Percentiles rank a stretch among this genome's conserved stretches.
These are phyloP conservation scores for Matsumyia berberina DNA, from an alignment of 2,888 invertebrate species.

Conservation along the genomic window DNA sequence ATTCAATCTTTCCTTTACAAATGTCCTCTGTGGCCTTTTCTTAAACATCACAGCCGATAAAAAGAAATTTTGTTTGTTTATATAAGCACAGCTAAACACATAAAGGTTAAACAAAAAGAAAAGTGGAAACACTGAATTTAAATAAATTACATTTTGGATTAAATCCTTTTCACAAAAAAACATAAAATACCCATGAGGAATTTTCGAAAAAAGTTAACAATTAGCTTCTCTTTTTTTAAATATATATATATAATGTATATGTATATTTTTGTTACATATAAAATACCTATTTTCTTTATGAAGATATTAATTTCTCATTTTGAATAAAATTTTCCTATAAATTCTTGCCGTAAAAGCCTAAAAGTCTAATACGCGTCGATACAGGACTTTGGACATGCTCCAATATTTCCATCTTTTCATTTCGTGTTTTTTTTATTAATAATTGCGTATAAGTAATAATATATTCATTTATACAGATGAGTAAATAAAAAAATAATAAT, in stretches of 20 bases:
- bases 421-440: slow-evolving; percentile 45
- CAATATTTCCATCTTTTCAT: slow-evolving; percentile 84
- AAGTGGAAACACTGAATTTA: slow-evolving; percentile 2
- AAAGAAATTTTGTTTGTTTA: slow-evolving; percentile 14
- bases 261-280: slow-evolving; percentile 51
- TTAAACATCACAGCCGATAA: slow-evolving; percentile 62
- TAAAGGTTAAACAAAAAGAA: slow-evolving; percentile 5
- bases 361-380: slow-evolving; percentile 84
- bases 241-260: slow-evolving; percentile 26
- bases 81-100: slow-evolving; percentile 25
- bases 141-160: slow-evolving; percentile 48
- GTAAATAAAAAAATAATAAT: slow-evolving; percentile 39
- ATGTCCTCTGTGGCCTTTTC: slow-evolving; percentile 30
- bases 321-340: slow-evolving; percentile 80
- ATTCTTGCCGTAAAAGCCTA: slow-evolving; percentile 84
- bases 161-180: slow-evolving; percentile 44
- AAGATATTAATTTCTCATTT: slow-evolving; percentile 48
- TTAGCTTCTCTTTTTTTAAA: slow-evolving; percentile 14
- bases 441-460: slow-evolving; percentile 15
- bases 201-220: slow-evolving; percentile 41
- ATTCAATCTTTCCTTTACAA: slow-evolving; percentile 4
- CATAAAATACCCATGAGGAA: slow-evolving; percentile 10
- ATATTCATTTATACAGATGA: slow-evolving; percentile 34
- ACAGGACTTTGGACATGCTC: slow-evolving; percentile 84
- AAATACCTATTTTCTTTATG: slow-evolving; percentile 58